Conservation (phyloP, 2,113 vertebrate genomes). For the Muscicapa adusta region DNA sequence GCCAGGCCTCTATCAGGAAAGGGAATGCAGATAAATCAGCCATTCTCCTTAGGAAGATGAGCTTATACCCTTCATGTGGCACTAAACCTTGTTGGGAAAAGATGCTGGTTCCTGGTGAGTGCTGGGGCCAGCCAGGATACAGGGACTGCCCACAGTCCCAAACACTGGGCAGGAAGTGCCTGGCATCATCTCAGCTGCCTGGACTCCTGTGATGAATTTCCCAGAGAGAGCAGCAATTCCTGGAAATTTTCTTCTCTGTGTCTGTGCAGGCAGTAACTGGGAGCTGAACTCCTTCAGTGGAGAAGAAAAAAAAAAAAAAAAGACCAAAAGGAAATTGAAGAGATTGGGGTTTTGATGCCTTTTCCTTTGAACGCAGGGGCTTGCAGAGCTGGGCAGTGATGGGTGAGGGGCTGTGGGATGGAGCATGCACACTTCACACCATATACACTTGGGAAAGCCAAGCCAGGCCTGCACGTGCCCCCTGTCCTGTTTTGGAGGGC, state of each 20-base stretch:
- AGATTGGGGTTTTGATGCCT: not conserved
- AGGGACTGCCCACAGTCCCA: not conserved
- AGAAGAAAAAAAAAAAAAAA: not conserved
- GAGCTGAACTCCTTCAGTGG: not conserved
- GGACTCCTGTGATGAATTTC: not conserved
- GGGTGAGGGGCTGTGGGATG: not conserved
- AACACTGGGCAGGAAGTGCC: not conserved
- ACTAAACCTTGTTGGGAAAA: not conserved
- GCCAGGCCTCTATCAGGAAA: slow-evolving; percentile 10
- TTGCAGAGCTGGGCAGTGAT: rapidly evolving
- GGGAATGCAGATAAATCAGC: slow-evolving; percentile 35
- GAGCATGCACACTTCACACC: not conserved
- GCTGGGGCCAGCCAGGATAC: not conserved
- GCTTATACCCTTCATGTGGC: not conserved
- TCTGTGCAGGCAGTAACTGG: not conserved
- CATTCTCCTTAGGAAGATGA: not conserved
- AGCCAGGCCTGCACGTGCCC: not conserved
- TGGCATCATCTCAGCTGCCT: not conserved
- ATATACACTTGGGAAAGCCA: not conserved
- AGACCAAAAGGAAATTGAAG: not conserved
- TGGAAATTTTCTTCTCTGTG: not conserved
- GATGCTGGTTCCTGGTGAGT: not conserved
- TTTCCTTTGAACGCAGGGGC: not conserved
- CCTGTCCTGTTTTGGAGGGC: not conserved
- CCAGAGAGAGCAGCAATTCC: not conserved